Percentiles rank a stretch among this genome's conserved stretches.
phyloP scores from a whole-genome alignment of 2,888 invertebrate species.

The Crematogaster levior region DNA sequence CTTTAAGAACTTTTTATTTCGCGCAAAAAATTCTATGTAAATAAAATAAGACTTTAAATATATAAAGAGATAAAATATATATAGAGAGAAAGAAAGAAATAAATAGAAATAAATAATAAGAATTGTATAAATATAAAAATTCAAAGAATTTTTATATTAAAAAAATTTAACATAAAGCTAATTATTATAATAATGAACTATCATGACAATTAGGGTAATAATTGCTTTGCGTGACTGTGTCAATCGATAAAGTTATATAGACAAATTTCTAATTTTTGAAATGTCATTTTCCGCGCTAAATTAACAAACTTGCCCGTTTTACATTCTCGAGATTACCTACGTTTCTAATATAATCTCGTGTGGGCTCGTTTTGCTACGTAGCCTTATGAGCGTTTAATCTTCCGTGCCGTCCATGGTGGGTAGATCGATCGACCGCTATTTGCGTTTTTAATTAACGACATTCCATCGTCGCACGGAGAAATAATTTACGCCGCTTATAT shows the following conservation, averaged over 20 bases:
- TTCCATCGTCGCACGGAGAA: constrained; percentile 47
- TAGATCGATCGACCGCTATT: constrained; percentile 53
- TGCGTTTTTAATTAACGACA: constrained; percentile 57
- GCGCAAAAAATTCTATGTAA: background rate
- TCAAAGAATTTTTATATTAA: too few relatives aligned
- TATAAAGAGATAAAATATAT: too few relatives aligned
- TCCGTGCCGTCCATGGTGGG: constrained; percentile 12
- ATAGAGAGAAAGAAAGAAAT: too few relatives aligned
- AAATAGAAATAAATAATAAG: too few relatives aligned
- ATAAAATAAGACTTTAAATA: too few relatives aligned
- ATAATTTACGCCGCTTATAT: constrained; percentile 47
- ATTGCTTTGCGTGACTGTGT: background rate
- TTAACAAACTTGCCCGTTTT: background rate
- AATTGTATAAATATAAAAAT: background rate
- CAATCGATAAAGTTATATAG: background rate
- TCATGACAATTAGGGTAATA: background rate
- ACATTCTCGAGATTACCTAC: background rate
- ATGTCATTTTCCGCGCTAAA: constrained; percentile 2
- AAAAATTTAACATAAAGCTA: background rate
- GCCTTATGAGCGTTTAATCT: constrained; percentile 40
- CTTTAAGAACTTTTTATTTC: background rate
- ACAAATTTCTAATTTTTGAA: background rate
- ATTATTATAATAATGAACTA: background rate
- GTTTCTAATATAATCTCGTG: constrained; percentile 18
- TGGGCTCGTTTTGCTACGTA: background rate